Conservation (phyloP, 2,888 invertebrate species). For the Phyllotreta striolata region DNA sequence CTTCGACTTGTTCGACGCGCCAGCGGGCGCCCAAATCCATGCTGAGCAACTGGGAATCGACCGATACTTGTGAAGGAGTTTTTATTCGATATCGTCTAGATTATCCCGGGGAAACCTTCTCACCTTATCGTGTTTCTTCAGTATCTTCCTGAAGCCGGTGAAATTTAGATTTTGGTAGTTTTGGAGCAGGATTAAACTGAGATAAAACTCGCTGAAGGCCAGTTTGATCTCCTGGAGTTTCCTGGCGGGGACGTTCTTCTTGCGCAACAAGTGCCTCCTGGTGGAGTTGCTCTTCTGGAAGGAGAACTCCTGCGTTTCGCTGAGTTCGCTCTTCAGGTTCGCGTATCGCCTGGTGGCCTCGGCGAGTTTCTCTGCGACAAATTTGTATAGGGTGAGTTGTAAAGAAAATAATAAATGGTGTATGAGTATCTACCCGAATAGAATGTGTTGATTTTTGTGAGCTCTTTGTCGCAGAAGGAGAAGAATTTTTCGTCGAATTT, state of each 20-base stretch:
- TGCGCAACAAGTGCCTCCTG: constrained; percentile 57
- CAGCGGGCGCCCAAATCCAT: constrained; percentile 90
- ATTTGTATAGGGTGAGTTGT: background rate
- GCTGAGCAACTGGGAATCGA: constrained; percentile 72
- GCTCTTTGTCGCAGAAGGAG: constrained; percentile 92
- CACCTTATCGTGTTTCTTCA: constrained; percentile 99
- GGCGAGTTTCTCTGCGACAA: constrained; percentile 47
- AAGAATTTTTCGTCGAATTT: constrained; percentile 97
- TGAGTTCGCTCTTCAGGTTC: constrained; percentile 87
- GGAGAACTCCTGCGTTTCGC: constrained; percentile 57
- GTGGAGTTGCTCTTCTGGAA: constrained; percentile 55
- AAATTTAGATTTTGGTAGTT: constrained; percentile 99
- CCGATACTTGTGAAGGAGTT: no score
- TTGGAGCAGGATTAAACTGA: constrained; percentile 94
- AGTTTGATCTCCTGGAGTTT: constrained; percentile 94
- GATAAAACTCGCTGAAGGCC: constrained; percentile 98
- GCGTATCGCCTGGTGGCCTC: constrained; percentile 92
- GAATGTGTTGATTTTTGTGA: constrained; percentile 97
- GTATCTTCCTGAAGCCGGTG: constrained; percentile 97
- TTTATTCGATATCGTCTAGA: no score
- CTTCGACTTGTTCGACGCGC: constrained; percentile 91
- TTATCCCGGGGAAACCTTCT: no score
- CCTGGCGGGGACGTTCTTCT: constrained; percentile 68
- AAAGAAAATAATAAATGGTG: background rate
- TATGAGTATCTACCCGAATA: constrained; percentile 75